A percentile compares a stretch with the other conserved stretches of the same genome.
These are phyloP conservation scores for Teleogryllus occipitalis DNA, from an alignment of 1,140 invertebrate genomes.

Conservation along the genomic window DNA sequence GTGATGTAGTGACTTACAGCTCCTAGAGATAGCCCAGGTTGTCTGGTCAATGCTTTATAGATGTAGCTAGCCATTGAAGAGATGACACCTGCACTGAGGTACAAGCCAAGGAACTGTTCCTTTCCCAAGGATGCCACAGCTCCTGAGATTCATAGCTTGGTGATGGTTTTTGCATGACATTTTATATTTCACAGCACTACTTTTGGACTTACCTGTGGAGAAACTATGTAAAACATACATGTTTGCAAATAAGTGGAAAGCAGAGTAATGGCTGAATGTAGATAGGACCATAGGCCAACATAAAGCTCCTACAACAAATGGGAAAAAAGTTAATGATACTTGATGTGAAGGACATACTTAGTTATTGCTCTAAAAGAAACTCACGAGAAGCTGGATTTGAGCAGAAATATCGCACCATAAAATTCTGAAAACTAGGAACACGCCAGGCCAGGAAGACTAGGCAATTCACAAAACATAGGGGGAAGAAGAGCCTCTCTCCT, in stretches of 20 bases:
- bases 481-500: slow-evolving; percentile 69
- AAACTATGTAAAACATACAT: slow-evolving; percentile 95
- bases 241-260: slow-evolving; percentile 80
- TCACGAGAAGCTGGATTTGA: slow-evolving; percentile 69
- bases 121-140: slow-evolving; percentile 71
- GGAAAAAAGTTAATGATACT: neutral
- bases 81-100: slow-evolving; percentile 78
- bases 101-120: slow-evolving; percentile 88
- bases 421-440: slow-evolving; percentile 56
- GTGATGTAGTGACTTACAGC: slow-evolving; percentile 59
- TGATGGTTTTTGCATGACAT: neutral
- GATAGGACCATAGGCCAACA: slow-evolving; percentile 86
- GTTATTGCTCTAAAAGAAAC: slow-evolving; percentile 26
- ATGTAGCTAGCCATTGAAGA: slow-evolving; percentile 79
- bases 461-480: slow-evolving; percentile 69
- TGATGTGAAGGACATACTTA: neutral
- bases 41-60: slow-evolving; percentile 60
- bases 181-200: slow-evolving; percentile 22
- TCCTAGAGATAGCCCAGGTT: slow-evolving; percentile 71
- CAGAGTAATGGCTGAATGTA: slow-evolving; percentile 85
- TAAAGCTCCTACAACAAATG: slow-evolving; percentile 44
- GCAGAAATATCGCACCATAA: slow-evolving; percentile 81
- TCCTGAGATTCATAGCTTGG: slow-evolving; percentile 28
- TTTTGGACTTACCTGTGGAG: slow-evolving; percentile 33
- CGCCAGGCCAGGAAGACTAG: slow-evolving; percentile 79